Percentiles rank a stretch among this genome's conserved stretches.
These are phyloP conservation scores for Drosophila persimilis DNA, from an alignment of 1,140 invertebrate genomes.

Conservation along the genomic window DNA sequence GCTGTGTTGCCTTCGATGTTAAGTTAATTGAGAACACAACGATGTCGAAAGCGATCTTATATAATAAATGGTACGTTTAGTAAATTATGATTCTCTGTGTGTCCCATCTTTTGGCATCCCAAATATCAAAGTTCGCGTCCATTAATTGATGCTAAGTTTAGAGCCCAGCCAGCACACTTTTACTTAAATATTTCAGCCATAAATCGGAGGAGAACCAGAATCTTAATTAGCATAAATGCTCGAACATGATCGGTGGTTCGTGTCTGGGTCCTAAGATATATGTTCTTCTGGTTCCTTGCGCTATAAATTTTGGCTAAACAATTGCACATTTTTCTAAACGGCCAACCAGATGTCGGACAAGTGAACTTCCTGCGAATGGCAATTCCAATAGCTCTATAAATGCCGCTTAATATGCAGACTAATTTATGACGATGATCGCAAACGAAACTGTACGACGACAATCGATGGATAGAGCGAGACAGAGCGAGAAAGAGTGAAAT, in stretches of 20 bases:
- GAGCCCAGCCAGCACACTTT: conserved; percentile 32
- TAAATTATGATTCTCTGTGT: conserved; percentile 59
- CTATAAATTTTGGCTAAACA: conserved; percentile 43
- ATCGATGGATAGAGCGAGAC: conserved; percentile 12
- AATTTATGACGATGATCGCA: conserved; percentile 39
- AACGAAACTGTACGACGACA: conserved; percentile 24
- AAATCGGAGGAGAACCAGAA: conserved; percentile 35
- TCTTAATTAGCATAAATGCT: conserved; percentile 43
- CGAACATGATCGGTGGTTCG: conserved; percentile 45
- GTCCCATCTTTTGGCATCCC: too few relatives aligned
- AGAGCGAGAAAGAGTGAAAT: too few relatives aligned
- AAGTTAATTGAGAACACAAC: conserved; percentile 62
- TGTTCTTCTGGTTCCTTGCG: conserved; percentile 23
- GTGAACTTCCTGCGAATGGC: conserved; percentile 17
- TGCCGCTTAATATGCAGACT: conserved; percentile 27
- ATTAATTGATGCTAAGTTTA: conserved; percentile 47
- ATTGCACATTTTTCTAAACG: conserved; percentile 29
- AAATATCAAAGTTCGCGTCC: conserved; percentile 41
- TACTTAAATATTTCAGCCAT: conserved; percentile 27
- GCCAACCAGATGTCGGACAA: conserved; percentile 13
- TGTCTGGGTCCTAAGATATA: conserved; percentile 25
- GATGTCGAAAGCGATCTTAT: conserved; percentile 71
- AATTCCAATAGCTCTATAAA: conserved; percentile 22
- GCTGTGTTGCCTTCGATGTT: conserved; percentile 14
- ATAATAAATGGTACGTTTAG: conserved; percentile 63